Evolutionary conservation across 92 coral and sea anemone species (phyloP), one percentile per base, ranked within the genome.

Genomic region (Phenganax subtilis): DNA sequence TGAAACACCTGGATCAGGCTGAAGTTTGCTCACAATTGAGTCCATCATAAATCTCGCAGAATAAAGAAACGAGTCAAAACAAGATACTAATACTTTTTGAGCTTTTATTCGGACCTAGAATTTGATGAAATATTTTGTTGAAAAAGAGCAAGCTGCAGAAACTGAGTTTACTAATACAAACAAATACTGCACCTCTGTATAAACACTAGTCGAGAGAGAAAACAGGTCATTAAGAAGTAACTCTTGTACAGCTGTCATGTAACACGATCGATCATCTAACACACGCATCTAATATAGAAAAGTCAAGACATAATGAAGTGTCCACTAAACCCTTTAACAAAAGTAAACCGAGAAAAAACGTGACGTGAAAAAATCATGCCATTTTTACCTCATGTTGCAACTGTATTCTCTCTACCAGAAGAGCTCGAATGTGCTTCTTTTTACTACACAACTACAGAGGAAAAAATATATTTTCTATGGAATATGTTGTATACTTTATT

Each of bases 331-430:
- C 75, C 25, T 51, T 6, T 51, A 31, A 69, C 75, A 8, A 30
- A 16, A 69, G 9, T 3, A 1, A 1, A 31, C 52, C 60, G 25
- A 12, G 10, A 55, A 16, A 2, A 56, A 52, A 16, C 56, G 0
- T 1, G 11, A n/a, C 2, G 54, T 2, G 59, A 0, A 56, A 25
- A 20, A 20, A 20, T 20, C 25, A 73, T 10, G 57, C 55, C 8
- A 9, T 47, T 12, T 56, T 16, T 85, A 96, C 99, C 93, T 96
- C 99, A 54, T 96, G 99, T 71, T 96, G 99, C 12, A 96, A 86
- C 79, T 96, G 97, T 52, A 96, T 93, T 76, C 99, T 83, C 79
- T 96, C 99, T 55, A 96, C 90, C 31, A 96, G 90, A 75, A 96
- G 59, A 5, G 97, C 97, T 88, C 99, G 85, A 3, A 96, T 92